These are phyloP conservation scores for Leptoclinus maculatus DNA, from an alignment of 2,797 vertebrate genomes.

Conservation along the genomic window DNA sequence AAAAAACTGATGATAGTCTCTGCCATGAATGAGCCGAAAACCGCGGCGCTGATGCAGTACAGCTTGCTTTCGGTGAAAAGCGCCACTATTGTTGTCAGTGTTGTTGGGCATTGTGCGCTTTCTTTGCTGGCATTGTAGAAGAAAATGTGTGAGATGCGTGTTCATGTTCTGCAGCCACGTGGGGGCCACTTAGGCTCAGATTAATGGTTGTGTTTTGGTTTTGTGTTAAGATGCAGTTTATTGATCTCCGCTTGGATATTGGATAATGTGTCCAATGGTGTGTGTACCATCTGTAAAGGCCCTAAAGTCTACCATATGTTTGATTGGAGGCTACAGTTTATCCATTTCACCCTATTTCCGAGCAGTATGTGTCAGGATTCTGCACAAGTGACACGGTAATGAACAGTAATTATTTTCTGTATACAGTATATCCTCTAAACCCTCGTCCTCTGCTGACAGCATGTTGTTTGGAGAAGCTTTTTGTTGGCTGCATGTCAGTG, in stretches of 20 bases:
- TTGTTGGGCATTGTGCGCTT: not conserved
- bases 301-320: not conserved
- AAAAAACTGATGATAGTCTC: constrained; percentile 69
- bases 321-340: constrained; percentile 11
- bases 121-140: constrained; percentile 34
- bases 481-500: constrained; percentile 53
- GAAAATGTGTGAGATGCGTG: not conserved
- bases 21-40: constrained; percentile 51
- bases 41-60: constrained; percentile 42
- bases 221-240: constrained; percentile 35
- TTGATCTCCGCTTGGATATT: constrained; percentile 46
- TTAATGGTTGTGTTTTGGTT: constrained; percentile 33
- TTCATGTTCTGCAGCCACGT: constrained; percentile 9
- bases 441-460: constrained; percentile 7
- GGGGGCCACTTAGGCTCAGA: constrained; percentile 28
- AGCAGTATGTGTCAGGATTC: not conserved
- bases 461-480: constrained; percentile 42
- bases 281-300: constrained; percentile 7
- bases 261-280: constrained; percentile 25
- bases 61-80: constrained; percentile 21
- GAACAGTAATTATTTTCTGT: not conserved
- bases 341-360: not conserved
- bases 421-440: not conserved
- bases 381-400: not conserved
- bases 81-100: constrained; percentile 18